Conservation (phyloP, 2,888 invertebrate species). For the Erpobdella octoculata region DNA sequence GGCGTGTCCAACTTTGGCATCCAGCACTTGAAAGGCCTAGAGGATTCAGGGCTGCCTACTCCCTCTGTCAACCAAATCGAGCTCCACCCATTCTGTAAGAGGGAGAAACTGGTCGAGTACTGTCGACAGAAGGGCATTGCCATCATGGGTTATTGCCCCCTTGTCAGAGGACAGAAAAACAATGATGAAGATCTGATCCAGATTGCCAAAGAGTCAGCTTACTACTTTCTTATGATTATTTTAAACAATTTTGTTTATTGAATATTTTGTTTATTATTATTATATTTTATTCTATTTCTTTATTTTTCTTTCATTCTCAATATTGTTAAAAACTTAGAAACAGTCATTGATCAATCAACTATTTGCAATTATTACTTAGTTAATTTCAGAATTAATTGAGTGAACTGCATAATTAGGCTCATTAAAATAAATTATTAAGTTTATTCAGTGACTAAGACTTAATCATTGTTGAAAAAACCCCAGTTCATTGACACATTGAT, state of each 20-base stretch:
- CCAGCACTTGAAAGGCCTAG: constrained; percentile 40
- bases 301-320: background rate
- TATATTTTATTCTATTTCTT: background rate
- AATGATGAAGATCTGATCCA: constrained; percentile 37
- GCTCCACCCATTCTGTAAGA: constrained; percentile 41
- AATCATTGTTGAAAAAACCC: no score
- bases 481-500: no score
- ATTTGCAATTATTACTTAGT: background rate
- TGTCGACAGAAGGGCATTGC: constrained; percentile 40
- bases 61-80: constrained; percentile 45
- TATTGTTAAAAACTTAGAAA: background rate
- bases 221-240: background rate
- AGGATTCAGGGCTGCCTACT: constrained; percentile 39
- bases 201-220: constrained; percentile 38
- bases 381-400: background rate
- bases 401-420: no score
- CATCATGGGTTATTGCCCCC: constrained; percentile 42
- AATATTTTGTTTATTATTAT: background rate
- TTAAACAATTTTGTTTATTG: background rate
- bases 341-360: background rate
- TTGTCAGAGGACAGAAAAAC: constrained; percentile 38
- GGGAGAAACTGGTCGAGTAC: constrained; percentile 40
- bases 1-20: constrained; percentile 44
- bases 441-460: background rate
- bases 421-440: background rate